Evolutionary conservation across 1,140 invertebrate genomes (phyloP), one percentile per base, ranked within the genome.

Genomic region (Choristoneura fumiferana): DNA sequence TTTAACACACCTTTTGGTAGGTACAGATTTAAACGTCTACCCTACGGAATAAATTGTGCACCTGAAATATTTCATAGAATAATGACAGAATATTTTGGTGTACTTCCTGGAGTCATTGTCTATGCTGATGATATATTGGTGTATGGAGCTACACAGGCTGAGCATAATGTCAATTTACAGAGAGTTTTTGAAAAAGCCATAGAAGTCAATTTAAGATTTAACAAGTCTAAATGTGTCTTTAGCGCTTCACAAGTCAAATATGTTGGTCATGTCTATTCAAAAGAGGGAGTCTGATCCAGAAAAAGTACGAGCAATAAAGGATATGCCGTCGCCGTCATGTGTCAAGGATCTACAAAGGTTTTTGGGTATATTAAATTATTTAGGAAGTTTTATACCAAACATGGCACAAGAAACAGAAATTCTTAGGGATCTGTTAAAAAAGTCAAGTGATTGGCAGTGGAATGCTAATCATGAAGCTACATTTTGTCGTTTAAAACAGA

Each of bases 221-320:
- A 89, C 68, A 62, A 60, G 37, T 67, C 71, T 9, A 91, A 90
- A 70, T 75, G 82, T 68, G 63, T 76, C 40, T 81, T 81, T 66
- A 58, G 57, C 53, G 40, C 63, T 52, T 56, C 58, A 17, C 56
- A 73, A 40, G 64, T 89, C 6, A 77, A 69, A 35, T 89, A 80
- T 66, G 57, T 90, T 35, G 89, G 84, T 49, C 56, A 56, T 34
- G 49, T 62, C 15, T 60, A 65, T 29, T 62, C 59, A 15, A 8
- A 59, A 33, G 38, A 77, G n/a, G 86, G 83, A 69, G 57, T 64
- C 78, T 4, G 79, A 89, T 57, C 67, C 67, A 4, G 63, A 75
- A 4, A 83, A 85, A 58, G 58, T 89, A 1, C 58, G 62, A 1
- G 84, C 78, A 13, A 84, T 91, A 4, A 38, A 68, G 40, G 65